A percentile compares a stretch with the other conserved stretches of the same genome.
Evolutionary conservation across 2,113 vertebrate species (phyloP).

Genomic region (Psilopsiagon aymara): DNA sequence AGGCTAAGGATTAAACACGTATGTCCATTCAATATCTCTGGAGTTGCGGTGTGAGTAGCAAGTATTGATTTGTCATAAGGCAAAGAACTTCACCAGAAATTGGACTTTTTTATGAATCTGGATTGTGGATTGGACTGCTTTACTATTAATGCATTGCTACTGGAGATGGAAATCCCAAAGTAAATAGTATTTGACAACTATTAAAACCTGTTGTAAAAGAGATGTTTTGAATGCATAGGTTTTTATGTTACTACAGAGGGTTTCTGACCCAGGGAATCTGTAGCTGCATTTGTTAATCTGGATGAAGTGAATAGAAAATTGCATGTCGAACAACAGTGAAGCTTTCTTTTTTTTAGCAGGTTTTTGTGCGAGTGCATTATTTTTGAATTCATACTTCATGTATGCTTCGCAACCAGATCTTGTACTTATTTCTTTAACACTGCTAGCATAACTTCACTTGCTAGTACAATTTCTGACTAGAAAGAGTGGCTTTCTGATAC

Average conservation of each 20-base stretch:
- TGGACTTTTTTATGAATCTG: not conserved
- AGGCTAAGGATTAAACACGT: not conserved
- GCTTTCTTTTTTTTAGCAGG: not conserved
- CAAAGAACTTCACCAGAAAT: not conserved
- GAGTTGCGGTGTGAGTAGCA: not conserved
- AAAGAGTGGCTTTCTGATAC: not conserved
- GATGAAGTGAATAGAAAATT: not conserved
- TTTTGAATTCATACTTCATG: not conserved
- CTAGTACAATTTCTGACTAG: not conserved
- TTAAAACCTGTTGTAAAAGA: not conserved
- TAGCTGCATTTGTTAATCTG: not conserved
- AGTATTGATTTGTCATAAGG: not conserved
- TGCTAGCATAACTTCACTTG: not conserved
- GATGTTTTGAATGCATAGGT: not conserved
- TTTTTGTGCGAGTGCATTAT: not conserved
- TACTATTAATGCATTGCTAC: fast-evolving
- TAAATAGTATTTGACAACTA: not conserved
- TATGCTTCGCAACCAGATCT: not conserved
- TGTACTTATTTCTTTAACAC: not conserved
- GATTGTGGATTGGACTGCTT: not conserved
- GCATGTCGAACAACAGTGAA: not conserved
- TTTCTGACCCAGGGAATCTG: not conserved
- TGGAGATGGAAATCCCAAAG: not conserved
- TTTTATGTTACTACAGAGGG: not conserved
- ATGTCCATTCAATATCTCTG: not conserved